phyloP scores from a whole-genome alignment of 2,797 vertebrate genomes.

The Hozukius guyotensis region DNA sequence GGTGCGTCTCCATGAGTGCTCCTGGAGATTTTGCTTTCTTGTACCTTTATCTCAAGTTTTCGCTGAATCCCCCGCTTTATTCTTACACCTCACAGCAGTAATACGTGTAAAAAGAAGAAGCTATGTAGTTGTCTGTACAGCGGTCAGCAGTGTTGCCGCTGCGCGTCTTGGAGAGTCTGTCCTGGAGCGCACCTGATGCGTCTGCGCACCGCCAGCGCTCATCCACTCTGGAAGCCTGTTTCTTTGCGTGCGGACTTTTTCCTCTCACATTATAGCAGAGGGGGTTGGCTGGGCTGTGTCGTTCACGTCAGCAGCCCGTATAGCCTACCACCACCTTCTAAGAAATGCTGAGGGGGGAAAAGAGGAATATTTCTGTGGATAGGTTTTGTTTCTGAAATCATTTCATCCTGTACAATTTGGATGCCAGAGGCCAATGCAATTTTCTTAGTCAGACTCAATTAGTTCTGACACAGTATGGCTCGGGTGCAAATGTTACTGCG shows the following conservation, averaged over 20 bases:
- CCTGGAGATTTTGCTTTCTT: neutral
- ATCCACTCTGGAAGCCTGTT: constrained; percentile 31
- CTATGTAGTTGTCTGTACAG: neutral
- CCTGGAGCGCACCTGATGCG: constrained; percentile 59
- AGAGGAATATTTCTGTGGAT: neutral
- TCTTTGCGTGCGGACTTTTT: constrained; percentile 42
- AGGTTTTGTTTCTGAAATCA: neutral
- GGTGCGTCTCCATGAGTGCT: constrained; percentile 41
- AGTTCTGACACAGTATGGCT: neutral
- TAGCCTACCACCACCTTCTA: constrained; percentile 37
- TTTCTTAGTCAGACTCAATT: neutral
- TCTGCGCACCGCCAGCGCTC: constrained; percentile 28
- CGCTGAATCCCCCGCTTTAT: neutral
- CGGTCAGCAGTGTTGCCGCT: neutral
- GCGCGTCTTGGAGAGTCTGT: constrained; percentile 31
- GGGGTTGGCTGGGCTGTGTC: constrained; percentile 56
- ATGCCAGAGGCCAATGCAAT: neutral
- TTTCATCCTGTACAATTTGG: neutral
- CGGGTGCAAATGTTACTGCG: neutral
- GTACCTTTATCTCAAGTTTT: neutral
- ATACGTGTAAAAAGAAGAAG: no score
- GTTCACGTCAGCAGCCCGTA: constrained; percentile 69
- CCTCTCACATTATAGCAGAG: constrained; percentile 39
- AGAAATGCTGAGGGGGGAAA: neutral
- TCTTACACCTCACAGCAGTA: neutral